Evolutionary conservation across 1,140 invertebrate genomes (phyloP).

Genomic region (Laupala kohalensis): DNA sequence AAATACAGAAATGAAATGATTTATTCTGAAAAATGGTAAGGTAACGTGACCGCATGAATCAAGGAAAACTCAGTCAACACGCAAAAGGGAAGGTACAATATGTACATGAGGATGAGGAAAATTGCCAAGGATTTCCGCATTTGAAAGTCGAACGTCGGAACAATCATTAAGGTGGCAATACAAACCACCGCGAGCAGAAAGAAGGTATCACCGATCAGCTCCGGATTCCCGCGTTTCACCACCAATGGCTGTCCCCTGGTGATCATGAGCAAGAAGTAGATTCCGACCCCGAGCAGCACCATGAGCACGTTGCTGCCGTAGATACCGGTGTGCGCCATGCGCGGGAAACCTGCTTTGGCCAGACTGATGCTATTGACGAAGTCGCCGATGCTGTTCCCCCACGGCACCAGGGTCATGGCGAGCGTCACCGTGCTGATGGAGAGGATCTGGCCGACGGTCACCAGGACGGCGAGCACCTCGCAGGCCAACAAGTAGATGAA

Average conservation of each 20-base stretch:
- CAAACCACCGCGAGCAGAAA: not conserved
- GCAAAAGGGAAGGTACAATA: not conserved
- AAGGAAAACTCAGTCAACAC: not conserved
- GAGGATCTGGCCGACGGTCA: conserved; percentile 43
- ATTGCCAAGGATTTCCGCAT: not conserved
- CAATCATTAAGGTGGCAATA: not conserved
- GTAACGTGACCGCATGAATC: no score
- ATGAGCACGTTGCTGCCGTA: conserved; percentile 53
- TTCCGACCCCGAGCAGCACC: not conserved
- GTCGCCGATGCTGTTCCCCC: conserved; percentile 59
- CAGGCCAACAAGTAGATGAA: conserved; percentile 53
- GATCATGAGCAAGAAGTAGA: not conserved
- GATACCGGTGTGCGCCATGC: conserved; percentile 56
- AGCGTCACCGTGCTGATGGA: conserved; percentile 48
- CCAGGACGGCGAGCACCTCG: conserved; percentile 49
- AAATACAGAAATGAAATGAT: no score
- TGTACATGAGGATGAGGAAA: not conserved
- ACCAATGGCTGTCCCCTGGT: not conserved
- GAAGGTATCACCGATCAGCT: not conserved
- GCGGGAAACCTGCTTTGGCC: conserved; percentile 46
- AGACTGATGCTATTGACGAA: conserved; percentile 49
- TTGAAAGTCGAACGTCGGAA: not conserved
- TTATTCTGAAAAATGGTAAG: no score
- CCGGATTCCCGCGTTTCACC: not conserved
- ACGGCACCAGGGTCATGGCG: conserved; percentile 54